Percentiles rank a stretch among this genome's conserved stretches.
Evolutionary conservation across 2,797 vertebrate genomes (phyloP).

Genomic region (Amblyopsis hoosieri): DNA sequence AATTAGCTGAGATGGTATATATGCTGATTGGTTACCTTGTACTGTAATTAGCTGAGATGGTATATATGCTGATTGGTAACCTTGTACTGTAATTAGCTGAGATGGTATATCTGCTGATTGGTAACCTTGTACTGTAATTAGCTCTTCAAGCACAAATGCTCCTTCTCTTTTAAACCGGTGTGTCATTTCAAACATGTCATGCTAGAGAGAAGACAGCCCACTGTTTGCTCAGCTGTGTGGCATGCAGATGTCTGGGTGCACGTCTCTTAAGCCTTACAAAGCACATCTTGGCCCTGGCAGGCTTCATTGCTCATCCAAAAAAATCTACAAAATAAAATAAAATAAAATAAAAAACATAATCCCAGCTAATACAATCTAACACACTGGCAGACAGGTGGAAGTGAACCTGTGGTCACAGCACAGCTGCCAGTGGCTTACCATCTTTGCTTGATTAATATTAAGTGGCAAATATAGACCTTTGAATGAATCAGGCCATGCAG

Average conservation of each 20-base stretch:
- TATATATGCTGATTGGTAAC: no score
- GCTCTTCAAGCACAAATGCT: slow-evolving; percentile 13
- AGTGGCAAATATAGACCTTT: slow-evolving; percentile 47
- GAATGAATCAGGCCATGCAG: slow-evolving; percentile 45
- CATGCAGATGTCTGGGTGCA: slow-evolving; percentile 42
- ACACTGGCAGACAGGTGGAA: slow-evolving; percentile 36
- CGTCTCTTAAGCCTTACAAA: slow-evolving; percentile 37
- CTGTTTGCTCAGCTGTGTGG: slow-evolving; percentile 80
- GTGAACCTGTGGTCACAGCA: not conserved
- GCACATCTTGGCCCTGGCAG: slow-evolving; percentile 24
- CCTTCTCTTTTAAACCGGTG: slow-evolving; percentile 54
- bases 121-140: not conserved
- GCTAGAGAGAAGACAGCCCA: slow-evolving; percentile 61
- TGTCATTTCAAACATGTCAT: slow-evolving; percentile 76
- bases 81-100: no score
- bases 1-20: no score
- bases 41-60: no score
- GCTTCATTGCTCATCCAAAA: slow-evolving; percentile 17
- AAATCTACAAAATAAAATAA: no score
- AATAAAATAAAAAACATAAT: no score
- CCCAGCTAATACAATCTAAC: no score
- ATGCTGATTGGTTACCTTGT: no score
- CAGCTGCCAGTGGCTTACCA: slow-evolving; percentile 33
- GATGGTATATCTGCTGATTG: no score
- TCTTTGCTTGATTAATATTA: slow-evolving; percentile 25